A percentile compares a stretch with the other conserved stretches of the same genome.
Evolutionary conservation across 2,888 invertebrate species (phyloP).

Genomic region (Philereme vetulata): DNA sequence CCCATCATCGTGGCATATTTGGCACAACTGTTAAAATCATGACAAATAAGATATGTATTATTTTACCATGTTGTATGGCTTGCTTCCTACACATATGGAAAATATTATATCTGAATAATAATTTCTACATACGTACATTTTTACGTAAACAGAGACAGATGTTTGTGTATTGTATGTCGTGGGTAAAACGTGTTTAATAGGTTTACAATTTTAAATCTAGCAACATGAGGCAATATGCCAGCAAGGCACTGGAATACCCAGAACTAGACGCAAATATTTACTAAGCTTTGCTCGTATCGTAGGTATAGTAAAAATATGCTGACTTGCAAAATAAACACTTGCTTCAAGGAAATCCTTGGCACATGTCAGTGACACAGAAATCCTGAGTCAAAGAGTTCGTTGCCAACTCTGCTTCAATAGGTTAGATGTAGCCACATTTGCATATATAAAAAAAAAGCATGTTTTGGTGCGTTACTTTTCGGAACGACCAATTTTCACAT

Average conservation of each 20-base stretch:
- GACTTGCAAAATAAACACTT: slow-evolving; percentile 25
- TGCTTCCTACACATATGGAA: slow-evolving; percentile 4
- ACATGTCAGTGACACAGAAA: slow-evolving; percentile 49
- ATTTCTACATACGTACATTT: slow-evolving; percentile 13
- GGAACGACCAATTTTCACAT: too few relatives aligned
- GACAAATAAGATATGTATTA: too few relatives aligned
- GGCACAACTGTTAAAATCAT: not conserved
- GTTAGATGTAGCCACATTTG: slow-evolving; percentile 10
- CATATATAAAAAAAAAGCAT: too few relatives aligned
- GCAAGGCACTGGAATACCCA: not conserved
- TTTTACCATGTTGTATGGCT: not conserved
- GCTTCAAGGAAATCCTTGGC: slow-evolving; percentile 43
- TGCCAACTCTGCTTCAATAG: slow-evolving; percentile 18
- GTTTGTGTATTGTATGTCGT: slow-evolving; percentile 2
- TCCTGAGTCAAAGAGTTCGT: slow-evolving; percentile 46
- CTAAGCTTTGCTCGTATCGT: slow-evolving; percentile 8
- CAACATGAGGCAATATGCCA: slow-evolving; percentile 4
- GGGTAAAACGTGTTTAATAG: slow-evolving; percentile 7
- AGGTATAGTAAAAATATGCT: slow-evolving; percentile 20
- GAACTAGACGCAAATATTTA: slow-evolving; percentile 13
- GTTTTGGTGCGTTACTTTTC: too few relatives aligned
- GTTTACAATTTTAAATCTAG: not conserved
- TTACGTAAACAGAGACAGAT: slow-evolving; percentile 22
- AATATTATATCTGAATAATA: not conserved
- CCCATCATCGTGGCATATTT: not conserved